These are phyloP conservation scores for Quadroppia sp. DNA, from an alignment of 2,888 invertebrate species.

Conservation along the genomic window DNA sequence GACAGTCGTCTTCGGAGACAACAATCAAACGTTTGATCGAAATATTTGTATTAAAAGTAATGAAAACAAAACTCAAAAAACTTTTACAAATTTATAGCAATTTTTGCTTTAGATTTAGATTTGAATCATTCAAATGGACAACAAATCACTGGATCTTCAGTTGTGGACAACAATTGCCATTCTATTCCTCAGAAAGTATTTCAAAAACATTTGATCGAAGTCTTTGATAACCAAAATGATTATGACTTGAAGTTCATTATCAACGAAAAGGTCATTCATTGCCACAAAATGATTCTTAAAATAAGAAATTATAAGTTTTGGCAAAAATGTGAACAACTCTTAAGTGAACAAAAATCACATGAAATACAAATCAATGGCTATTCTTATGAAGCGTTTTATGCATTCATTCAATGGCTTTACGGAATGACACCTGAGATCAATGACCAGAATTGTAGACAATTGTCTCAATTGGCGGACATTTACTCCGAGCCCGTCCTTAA, in stretches of 20 bases:
- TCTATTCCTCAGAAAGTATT: too few relatives aligned
- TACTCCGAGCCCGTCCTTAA: not conserved
- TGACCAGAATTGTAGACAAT: not conserved
- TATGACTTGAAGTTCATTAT: not conserved
- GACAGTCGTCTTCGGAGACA: too few relatives aligned
- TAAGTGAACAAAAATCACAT: not conserved
- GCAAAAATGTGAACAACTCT: not conserved
- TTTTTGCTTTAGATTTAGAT: too few relatives aligned
- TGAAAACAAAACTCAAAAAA: too few relatives aligned
- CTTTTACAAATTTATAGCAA: too few relatives aligned
- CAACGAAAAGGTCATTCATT: not conserved
- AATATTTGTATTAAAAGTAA: too few relatives aligned
- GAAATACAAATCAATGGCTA: not conserved
- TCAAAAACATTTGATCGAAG: too few relatives aligned
- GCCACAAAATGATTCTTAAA: conserved; percentile 13
- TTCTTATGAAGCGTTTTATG: not conserved
- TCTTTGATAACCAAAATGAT: not conserved
- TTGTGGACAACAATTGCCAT: too few relatives aligned
- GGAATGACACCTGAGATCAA: not conserved
- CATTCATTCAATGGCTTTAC: not conserved
- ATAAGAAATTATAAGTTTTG: not conserved
- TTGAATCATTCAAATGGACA: too few relatives aligned
- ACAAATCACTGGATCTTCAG: too few relatives aligned
- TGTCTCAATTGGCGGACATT: not conserved
- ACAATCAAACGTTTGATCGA: too few relatives aligned